Base-by-base conservation (phyloP, 1,140 invertebrate genomes). In the Drosophila pallidifrons region DNA sequence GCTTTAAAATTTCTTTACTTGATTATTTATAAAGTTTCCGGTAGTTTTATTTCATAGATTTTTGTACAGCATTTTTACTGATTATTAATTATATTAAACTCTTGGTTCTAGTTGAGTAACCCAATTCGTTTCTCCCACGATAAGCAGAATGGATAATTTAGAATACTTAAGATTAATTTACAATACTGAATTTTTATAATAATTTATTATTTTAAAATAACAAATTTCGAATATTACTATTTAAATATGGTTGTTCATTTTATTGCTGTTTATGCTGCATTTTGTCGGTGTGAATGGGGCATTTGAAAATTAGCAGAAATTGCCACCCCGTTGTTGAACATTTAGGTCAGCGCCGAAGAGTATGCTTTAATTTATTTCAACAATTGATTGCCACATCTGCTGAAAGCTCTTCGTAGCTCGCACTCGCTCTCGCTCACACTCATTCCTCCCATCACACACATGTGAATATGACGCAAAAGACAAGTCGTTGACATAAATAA, bases 401-500 rank as follows among this genome's bases (percentile, higher is more conserved):
- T 60, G 43, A 15, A 67, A 68, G 25, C 41, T 38, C 58, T 45
- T 54, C n/a, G 63, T 51, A 45, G 13, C 65, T 16, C 45, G 28
- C 28, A 54, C 52, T 49, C 41, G 10, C 67, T 43, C 61, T 30
- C 60, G 43, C 58, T 6, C 47, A 30, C 16, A n/a, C 47, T 38
- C 16, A n/a, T 46, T 28, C n/a, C n/a, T 7, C 13, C 58, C 32
- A 13, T 41, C 43, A 49, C 43, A 64, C 32, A 58, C 25, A 63
- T 45, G 52, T 58, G 52, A 15, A n/a, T 70, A 43, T 72, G 67
- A 70, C 66, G 43, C 57, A 57, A 60, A 63, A 73, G 70, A 65
- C 81, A 70, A 74, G 70, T 72, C 81, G 77, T 81, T 85, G 66
- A 68, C 83, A 87, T 87, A 89, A 88, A 88, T 88, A 83, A 83